Percentiles rank a stretch among this genome's conserved stretches.
Conservation (phyloP, 1,140 invertebrate genomes). For the Eurosta solidaginis region DNA sequence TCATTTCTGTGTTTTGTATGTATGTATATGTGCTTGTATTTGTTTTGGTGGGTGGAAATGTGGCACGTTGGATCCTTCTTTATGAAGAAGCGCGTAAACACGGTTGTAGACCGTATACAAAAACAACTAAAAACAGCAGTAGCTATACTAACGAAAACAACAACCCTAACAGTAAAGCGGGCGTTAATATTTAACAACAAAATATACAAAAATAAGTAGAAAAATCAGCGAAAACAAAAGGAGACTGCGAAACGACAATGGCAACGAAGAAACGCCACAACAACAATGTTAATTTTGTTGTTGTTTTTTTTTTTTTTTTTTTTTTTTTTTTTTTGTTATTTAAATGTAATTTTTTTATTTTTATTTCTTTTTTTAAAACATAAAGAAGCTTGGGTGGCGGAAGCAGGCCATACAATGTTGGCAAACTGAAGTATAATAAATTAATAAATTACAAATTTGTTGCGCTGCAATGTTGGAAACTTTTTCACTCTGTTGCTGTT, state of each 20-base stretch:
- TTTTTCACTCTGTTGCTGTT: slow-evolving; percentile 28
- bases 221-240: neutral
- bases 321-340: too few species aligned
- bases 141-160: neutral
- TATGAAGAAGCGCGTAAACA: slow-evolving; percentile 23
- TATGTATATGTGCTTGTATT: neutral
- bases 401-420: slow-evolving; percentile 10
- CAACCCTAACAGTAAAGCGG: neutral
- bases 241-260: slow-evolving; percentile 22
- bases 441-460: slow-evolving; percentile 36
- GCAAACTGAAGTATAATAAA: slow-evolving; percentile 31
- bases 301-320: too few species aligned
- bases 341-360: neutral
- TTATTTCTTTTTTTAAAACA: neutral
- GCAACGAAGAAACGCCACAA: neutral
- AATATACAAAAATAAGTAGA: neutral
- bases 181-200: neutral
- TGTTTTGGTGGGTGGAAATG: neutral
- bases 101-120: slow-evolving; percentile 10
- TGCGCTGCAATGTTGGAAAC: slow-evolving; percentile 25
- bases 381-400: slow-evolving; percentile 3
- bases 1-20: neutral
- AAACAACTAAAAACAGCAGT: slow-evolving; percentile 22
- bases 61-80: neutral
- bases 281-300: neutral